Percentiles rank a stretch among this genome's conserved stretches.
Conservation (phyloP, 53 echinoderm and acorn worm species). For the Echinarachnius parma region DNA sequence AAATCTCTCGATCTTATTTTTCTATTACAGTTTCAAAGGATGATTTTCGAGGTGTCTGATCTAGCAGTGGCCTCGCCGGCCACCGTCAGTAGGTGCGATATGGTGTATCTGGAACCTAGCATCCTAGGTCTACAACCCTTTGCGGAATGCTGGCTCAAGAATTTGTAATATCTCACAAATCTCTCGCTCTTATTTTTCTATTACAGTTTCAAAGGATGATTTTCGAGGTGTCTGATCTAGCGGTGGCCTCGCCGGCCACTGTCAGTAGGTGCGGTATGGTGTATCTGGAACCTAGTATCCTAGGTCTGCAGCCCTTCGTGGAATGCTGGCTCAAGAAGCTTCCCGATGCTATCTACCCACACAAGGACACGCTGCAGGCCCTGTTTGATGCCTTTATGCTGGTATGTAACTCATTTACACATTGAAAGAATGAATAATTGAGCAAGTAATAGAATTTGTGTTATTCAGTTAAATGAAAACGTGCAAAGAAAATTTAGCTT, state of each 20-base stretch:
- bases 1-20: no score
- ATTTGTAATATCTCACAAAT: no score
- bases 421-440: no score
- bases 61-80: slow-evolving; percentile 98
- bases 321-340: slow-evolving; percentile 94
- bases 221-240: slow-evolving; percentile 97
- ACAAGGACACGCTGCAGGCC: slow-evolving; percentile 73
- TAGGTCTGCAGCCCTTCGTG: slow-evolving; percentile 86
- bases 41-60: slow-evolving; percentile 99
- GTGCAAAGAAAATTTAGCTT: no score
- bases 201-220: slow-evolving; percentile 92
- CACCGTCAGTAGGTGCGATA: slow-evolving; percentile 97
- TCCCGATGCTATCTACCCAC: slow-evolving; percentile 86
- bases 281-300: slow-evolving; percentile 95
- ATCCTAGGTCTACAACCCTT: slow-evolving; percentile 91
- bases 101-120: slow-evolving; percentile 98
- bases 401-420: no score
- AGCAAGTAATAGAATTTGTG: no score
- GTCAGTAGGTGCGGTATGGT: slow-evolving; percentile 99
- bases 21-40: slow-evolving; percentile 82
- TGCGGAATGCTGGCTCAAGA: slow-evolving; percentile 91
- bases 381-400: slow-evolving; percentile 85
- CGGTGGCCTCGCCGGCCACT: slow-evolving; percentile 97
- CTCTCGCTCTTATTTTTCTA: no score
- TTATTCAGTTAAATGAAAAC: no score